Base-by-base conservation (phyloP, 2,888 invertebrate genomes). In the Ephialtes manifestator region DNA sequence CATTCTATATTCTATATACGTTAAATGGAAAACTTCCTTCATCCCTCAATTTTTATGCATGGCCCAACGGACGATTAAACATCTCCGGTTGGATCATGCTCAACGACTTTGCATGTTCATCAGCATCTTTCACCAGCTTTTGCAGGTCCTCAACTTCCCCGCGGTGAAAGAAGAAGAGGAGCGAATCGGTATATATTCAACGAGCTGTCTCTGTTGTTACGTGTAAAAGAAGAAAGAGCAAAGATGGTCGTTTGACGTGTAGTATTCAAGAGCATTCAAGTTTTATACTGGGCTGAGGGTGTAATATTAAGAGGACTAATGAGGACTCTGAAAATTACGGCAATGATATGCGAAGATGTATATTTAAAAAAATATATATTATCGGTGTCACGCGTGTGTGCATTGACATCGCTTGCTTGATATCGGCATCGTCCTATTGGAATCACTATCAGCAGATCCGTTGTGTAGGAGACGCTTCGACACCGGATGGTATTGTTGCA, bases 401-500 rank as follows among this genome's bases (percentile, higher is more conserved):
- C 20, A 20, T 24, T 51, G 51, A n/a, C n/a, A n/a, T n/a, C 11
- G 68, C 48, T 46, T 28, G n/a, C 35, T 18, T 51, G 48, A 74
- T 82, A 82, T 85, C 63, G 53, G 48, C 46, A 63, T 51, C 65
- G 63, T 82, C 51, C 74, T 7, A 35, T 7, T 35, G 2, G 7
- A 35, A 35, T 35, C 35, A 70, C 13, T 7, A 20, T 48, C 39
- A 63, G 28, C 72, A 43, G n/a, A 31, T 31, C 4, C 71, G 39
- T 31, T 39, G 35, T 35, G 39, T 39, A 4, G 35, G 35, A 35
- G 35, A 35, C 35, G 1, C 7, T 35, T 35, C 5, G 4, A 35
- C 35, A 4, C 86, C 86, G 89, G 88, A 87, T 86, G 87, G 89
- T 90, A 90, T 91, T 91, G 91, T 91, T 91, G 91, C 89, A 89